Base-by-base conservation (phyloP, 2,888 invertebrate genomes). In the Xestoiulus laeticollis region DNA sequence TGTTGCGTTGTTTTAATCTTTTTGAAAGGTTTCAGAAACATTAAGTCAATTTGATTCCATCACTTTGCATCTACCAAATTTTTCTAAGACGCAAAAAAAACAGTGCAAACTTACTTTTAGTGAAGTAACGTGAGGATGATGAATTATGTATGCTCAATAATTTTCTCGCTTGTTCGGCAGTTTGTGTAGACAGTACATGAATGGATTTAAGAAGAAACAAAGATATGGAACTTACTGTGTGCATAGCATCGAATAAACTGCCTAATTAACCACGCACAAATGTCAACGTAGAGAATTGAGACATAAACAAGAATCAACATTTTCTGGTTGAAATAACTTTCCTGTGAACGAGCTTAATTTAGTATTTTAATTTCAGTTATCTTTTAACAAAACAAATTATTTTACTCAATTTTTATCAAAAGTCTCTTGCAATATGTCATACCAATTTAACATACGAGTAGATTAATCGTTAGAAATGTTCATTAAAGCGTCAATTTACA, bases 21-120 rank as follows among this genome's bases (percentile, higher is more conserved):
- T 59, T 59, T 59, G 53, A 59, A 59, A 59, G 53, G 53, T 59
- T 59, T 59, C 53, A 59, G n/a, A 59, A 59, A 59, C 53, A 59
- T 59, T 59, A 59, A 59, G 53, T 59, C 53, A 59, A 59, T 59
- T 59, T 59, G 53, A 59, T 59, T 59, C 53, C 53, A 59, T 59
- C 53, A n/a, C 53, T 59, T 59, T n/a, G 19, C 53, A 59, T 59
- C 53, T 59, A 59, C 53, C n/a, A n/a, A 59, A 3, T 59, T 59
- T 59, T 59, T 59, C 2, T n/a, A 5, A 59, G 53, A 59, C 19
- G 19, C 2, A 59, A 59, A 59, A 59, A 59, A 59, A 5, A n/a
- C 5, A n/a, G n/a, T 59, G 53, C 53, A 59, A 59, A 59, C 53
- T n/a, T n/a, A 5, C 53, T 59, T 59, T 59, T 59, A 59, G 53